Base-by-base conservation (phyloP, 2,888 invertebrate genomes). In the Clistopyga incitator region DNA sequence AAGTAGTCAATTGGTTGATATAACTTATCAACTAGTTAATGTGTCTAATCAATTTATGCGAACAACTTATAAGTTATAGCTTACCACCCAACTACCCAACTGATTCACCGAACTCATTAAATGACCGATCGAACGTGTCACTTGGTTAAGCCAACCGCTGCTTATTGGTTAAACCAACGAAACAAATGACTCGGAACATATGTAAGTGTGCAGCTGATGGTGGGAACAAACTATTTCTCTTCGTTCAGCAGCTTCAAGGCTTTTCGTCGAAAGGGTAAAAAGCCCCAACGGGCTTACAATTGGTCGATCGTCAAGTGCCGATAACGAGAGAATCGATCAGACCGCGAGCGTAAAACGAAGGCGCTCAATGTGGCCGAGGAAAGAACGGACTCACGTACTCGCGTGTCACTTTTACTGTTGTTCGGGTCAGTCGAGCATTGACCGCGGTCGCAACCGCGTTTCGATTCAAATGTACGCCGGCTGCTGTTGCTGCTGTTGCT, bases 351-450 rank as follows among this genome's bases (percentile, higher is more conserved):
- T 70, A 50, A 34, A 47, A 65, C 61, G 8, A 67, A 54, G 78
- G 80, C 75, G 75, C 67, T 76, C 61, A 68, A 50, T 52, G 29
- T 47, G 78, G 80, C 81, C 81, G 85, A 82, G 82, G 81, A 84
- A 81, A 71, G 78, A 78, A 84, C 84, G 82, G 79, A 72, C 76
- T 84, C 80, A 78, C 74, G 78, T 84, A 78, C 84, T 81, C 87
- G 89, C 88, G 88, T 90, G 87, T 91, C 91, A 92, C 91, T 91
- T 92, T 92, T 91, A 92, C 91, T 92, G 92, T 90, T 91, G 88
- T 89, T 89, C 89, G 88, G 91, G 91, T 92, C 90, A 91, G 88
- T 91, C 92, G 91, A 92, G 91, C 91, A 91, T 90, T 92, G 92
- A 92, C 92, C 91, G 91, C 89, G 80, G 77, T 72, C 74, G 74